Evolutionary conservation across 2,797 vertebrate species (phyloP).

Genomic region (Podarcis siculus): DNA sequence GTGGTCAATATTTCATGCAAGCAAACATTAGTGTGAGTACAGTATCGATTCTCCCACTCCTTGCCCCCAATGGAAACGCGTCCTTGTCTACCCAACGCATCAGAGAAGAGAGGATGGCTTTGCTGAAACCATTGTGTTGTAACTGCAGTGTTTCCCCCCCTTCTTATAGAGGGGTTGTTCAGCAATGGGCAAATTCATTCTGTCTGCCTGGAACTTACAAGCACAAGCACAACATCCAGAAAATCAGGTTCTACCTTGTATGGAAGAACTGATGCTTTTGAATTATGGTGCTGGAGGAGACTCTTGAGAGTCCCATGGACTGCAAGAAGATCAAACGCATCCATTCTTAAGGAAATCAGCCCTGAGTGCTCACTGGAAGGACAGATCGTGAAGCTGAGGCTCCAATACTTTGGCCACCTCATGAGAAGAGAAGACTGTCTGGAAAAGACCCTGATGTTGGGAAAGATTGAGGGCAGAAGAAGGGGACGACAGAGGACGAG

Average conservation of each 20-base stretch:
- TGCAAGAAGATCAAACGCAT: no score
- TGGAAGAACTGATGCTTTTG: no score
- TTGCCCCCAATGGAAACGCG: conserved; percentile 52
- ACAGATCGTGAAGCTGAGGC: no score
- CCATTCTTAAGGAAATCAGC: no score
- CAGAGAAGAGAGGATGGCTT: conserved; percentile 43
- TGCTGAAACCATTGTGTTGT: conserved; percentile 53
- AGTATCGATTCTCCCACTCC: conserved; percentile 66
- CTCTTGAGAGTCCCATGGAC: no score
- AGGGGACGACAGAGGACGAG: no score
- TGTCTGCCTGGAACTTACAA: conserved; percentile 17
- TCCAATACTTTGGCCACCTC: no score
- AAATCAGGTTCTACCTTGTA: not conserved
- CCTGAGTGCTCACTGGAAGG: no score
- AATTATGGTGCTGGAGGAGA: no score
- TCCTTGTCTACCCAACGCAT: conserved; percentile 43
- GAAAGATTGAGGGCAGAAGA: no score
- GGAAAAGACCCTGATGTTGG: no score
- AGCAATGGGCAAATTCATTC: conserved; percentile 32
- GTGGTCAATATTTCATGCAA: conserved; percentile 72
- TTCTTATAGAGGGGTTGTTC: conserved; percentile 47
- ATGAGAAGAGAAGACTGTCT: no score
- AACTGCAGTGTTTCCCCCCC: conserved; percentile 38
- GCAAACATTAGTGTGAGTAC: conserved; percentile 63
- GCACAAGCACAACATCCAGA: not conserved